Base-by-base conservation (phyloP, 2,888 invertebrate genomes). In the Papilio demoleus region DNA sequence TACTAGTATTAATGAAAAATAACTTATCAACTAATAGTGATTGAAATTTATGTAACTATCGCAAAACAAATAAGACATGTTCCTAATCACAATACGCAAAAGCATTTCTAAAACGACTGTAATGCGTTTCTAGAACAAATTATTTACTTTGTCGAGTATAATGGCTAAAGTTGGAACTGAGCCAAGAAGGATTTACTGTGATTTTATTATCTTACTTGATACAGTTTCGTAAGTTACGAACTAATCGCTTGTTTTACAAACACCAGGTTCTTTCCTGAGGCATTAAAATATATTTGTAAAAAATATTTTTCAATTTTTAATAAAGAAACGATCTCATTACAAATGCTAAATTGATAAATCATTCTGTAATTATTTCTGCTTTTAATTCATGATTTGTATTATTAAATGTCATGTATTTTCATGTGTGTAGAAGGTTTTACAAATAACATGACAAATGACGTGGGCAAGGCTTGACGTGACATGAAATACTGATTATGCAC, bases 401-500 rank as follows among this genome's bases (percentile, higher is more conserved):
- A 59, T 59, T 59, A 38, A 59, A 59, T 38, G 14, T 59, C 19
- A 38, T 38, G 12, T 38, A 56, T 56, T 31, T 31, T 31, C 27
- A 56, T 31, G 53, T 59, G 38, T 59, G 14, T 38, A 22, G 24
- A 56, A 59, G 36, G 38, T 59, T 36, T 59, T 38, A 59, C 59
- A 59, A 38, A 38, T 38, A 59, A 19, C 59, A 59, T 38, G 36
- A 14, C 36, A 6, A 1, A 59, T 59, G 38, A 59, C 40, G 40
- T 42, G 56, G 17, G 42, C 12, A 40, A 56, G 31, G 40, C 58
- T 19, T 47, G 59, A 62, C 62, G 40, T 67, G 61, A 67, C 67
- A 56, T 62, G 62, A 67, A 53, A 62, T 56, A 61, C 61, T 61
- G 50, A 61, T 50, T 61, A 67, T 53, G 40, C 50, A 62, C 53